Evolutionary conservation across 1,140 invertebrate species (phyloP), one percentile per base, ranked within the genome.

Genomic region (Camponotus floridanus): DNA sequence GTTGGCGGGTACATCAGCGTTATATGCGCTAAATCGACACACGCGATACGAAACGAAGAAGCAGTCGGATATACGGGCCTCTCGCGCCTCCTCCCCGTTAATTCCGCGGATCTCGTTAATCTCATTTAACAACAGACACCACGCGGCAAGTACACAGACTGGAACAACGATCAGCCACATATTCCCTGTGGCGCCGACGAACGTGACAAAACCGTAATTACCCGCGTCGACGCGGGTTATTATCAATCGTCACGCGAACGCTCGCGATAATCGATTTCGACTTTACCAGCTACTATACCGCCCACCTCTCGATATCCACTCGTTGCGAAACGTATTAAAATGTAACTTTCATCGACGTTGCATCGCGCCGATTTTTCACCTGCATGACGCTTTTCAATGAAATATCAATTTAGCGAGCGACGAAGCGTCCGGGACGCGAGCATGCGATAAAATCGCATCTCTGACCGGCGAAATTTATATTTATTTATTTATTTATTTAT

Each of bases 201-300:
- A 90, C 89, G 89, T 88, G 88, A 90, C 89, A 90, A 90, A 90
- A 90, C 88, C 89, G 86, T 90, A 90, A 90, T 90, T 90, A 90
- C 86, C 89, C 71, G 80, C 88, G 89, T 90, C 86, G 89, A 86
- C 86, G 89, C 79, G 68, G 79, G 86, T 91, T 91, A 91, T 91
- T 91, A 91, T 90, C 89, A 91, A 91, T 91, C 87, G 90, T 91
- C 89, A 88, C 86, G 88, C 90, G 79, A 86, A 85, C 65, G 76
- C 48, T 62, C 67, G 84, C 78, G 86, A 88, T 90, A 90, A 90
- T 90, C 89, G 88, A 90, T 90, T 83, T 86, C 88, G 89, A 90
- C 80, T 90, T 90, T 65, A 78, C 85, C 51, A 51, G 48, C 70
- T 48, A 65, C 51, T 42, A 61, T 31, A 2, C 45, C 26, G 51